phyloP scores from a whole-genome alignment of 1,140 invertebrate species.

The Geopemphigus sp. region DNA sequence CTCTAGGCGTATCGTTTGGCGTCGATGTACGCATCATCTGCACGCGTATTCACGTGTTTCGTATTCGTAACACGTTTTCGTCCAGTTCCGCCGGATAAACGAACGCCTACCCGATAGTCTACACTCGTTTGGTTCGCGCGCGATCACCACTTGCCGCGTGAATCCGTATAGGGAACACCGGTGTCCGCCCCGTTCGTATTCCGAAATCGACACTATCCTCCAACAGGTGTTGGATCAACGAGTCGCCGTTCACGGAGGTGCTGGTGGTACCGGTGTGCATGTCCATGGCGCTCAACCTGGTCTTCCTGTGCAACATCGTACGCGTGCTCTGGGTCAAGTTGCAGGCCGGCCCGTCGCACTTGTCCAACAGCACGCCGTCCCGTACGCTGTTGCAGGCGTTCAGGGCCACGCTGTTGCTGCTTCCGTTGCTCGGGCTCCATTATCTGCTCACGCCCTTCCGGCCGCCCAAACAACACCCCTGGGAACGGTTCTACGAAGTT shows the following conservation, averaged over 20 bases:
- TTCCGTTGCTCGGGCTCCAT: conserved; percentile 78
- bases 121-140: too few species aligned
- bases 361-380: conserved; percentile 61
- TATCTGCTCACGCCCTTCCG: conserved; percentile 87
- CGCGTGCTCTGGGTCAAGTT: conserved; percentile 87
- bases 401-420: conserved; percentile 82
- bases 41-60: too few species aligned
- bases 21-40: too few species aligned
- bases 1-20: too few species aligned
- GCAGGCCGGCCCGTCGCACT: conserved; percentile 63
- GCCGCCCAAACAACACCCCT: conserved; percentile 67
- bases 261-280: conserved; percentile 75
- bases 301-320: conserved; percentile 91
- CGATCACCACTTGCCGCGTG: too few species aligned
- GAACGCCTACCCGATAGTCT: too few species aligned
- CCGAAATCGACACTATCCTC: too few species aligned
- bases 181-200: too few species aligned
- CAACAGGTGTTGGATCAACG: conserved; percentile 77
- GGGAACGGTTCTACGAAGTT: conserved; percentile 77
- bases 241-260: conserved; percentile 70
- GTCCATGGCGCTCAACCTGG: conserved; percentile 78
- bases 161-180: too few species aligned
- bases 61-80: too few species aligned
- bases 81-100: too few species aligned
- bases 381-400: conserved; percentile 72